These are phyloP conservation scores for Chiloscyllium plagiosum DNA, from an alignment of 2,113 vertebrate genomes.

Conservation along the genomic window DNA sequence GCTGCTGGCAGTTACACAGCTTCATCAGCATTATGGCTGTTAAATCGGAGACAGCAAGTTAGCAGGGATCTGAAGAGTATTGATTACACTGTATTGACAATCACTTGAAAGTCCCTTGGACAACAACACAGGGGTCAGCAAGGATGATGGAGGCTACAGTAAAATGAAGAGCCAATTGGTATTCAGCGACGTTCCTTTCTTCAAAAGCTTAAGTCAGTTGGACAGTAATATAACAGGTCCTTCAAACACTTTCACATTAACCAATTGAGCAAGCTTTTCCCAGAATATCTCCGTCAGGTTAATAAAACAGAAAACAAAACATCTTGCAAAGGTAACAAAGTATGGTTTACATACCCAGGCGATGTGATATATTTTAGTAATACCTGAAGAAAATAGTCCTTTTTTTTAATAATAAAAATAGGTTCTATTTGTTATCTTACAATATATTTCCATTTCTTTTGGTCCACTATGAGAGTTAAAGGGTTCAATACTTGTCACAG, in stretches of 20 bases:
- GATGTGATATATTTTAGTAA: slow-evolving; percentile 77
- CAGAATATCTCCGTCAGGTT: slow-evolving; percentile 15
- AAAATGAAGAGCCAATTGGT: not conserved
- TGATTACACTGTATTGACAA: not conserved
- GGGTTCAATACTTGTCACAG: slow-evolving; percentile 54
- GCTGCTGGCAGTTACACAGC: not conserved
- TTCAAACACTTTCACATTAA: slow-evolving; percentile 6
- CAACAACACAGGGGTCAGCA: not conserved
- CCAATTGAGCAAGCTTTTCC: not conserved
- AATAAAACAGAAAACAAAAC: slow-evolving; percentile 26
- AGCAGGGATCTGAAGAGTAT: not conserved
- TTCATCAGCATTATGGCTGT: not conserved
- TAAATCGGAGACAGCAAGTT: not conserved
- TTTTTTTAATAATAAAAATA: slow-evolving; percentile 99
- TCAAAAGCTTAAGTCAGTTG: not conserved
- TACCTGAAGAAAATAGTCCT: slow-evolving; percentile 82
- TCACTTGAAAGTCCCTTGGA: not conserved
- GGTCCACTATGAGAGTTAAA: slow-evolving; percentile 61
- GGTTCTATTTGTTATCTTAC: slow-evolving; percentile 99
- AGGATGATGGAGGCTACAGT: not conserved
- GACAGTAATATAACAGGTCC: not conserved
- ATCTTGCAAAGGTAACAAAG: slow-evolving; percentile 19
- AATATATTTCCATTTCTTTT: slow-evolving; percentile 90
- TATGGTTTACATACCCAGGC: slow-evolving; percentile 38
- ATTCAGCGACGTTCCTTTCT: not conserved